Conservation (phyloP, 30 jellyfish, hydroid and myxozoan species). For the Haliclystus octoradiatus region DNA sequence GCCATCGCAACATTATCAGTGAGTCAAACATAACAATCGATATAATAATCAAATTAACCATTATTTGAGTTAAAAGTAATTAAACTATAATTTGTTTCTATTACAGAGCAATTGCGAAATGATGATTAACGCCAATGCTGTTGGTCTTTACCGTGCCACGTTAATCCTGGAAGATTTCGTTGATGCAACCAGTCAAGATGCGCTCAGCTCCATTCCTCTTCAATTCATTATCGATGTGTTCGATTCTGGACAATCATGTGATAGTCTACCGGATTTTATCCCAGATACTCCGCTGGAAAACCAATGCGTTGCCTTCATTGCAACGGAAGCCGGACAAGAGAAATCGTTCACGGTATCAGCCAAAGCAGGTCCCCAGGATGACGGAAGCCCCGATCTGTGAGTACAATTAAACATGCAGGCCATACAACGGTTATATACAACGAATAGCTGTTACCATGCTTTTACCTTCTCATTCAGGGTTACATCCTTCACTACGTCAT, state of each 20-base stretch:
- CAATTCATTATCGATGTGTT: background rate
- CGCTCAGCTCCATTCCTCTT: background rate
- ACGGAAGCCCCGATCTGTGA: conserved; percentile 1
- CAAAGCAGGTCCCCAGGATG: no score
- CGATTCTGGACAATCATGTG: background rate
- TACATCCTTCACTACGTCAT: background rate
- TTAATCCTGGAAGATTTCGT: background rate
- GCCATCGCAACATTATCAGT: no score
- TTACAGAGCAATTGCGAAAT: no score
- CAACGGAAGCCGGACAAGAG: background rate
- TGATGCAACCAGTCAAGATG: background rate
- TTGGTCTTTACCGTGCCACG: no score
- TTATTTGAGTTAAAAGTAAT: no score
- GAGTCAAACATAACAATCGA: no score
- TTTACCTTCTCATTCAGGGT: background rate
- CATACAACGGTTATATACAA: no score
- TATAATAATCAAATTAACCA: no score
- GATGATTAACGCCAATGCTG: no score
- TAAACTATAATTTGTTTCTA: no score
- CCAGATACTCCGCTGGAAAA: background rate
- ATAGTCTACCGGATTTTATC: background rate
- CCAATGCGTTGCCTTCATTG: background rate
- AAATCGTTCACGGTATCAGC: background rate
- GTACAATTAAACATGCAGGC: background rate
- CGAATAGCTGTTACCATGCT: no score